phyloP scores from a whole-genome alignment of 2,888 invertebrate genomes.

The Macrophya alboannulata region DNA sequence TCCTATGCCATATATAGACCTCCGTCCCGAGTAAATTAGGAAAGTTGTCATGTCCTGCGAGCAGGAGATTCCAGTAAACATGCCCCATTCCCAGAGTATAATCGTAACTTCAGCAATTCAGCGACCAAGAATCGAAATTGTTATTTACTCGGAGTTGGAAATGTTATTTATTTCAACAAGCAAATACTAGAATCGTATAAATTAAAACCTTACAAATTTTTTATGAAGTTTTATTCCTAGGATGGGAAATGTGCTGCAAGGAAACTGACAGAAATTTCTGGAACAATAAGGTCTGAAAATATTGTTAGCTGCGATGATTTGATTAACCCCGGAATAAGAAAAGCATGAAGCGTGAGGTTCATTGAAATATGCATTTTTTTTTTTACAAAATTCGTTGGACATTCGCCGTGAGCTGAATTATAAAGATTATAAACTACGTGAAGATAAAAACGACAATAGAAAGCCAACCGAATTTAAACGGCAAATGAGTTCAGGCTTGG shows the following conservation, averaged over 20 bases:
- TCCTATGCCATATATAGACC: neutral
- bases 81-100: neutral
- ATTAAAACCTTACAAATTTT: neutral
- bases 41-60: neutral
- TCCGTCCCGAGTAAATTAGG: neutral
- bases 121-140: neutral
- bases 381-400: neutral
- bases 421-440: slow-evolving; percentile 2
- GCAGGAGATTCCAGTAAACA: neutral
- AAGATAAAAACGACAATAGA: neutral
- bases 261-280: too few relatives aligned
- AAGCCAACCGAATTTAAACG: neutral
- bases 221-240: neutral
- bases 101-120: neutral
- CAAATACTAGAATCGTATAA: neutral
- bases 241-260: neutral
- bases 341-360: neutral
- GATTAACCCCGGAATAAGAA: neutral
- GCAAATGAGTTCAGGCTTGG: too few relatives aligned
- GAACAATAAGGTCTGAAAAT: too few relatives aligned
- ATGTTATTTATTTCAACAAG: neutral
- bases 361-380: neutral
- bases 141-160: too few relatives aligned
- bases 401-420: neutral
- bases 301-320: neutral